These are phyloP conservation scores for Aepyceros melampus DNA, from an alignment of 2,113 vertebrate species.

Conservation along the genomic window DNA sequence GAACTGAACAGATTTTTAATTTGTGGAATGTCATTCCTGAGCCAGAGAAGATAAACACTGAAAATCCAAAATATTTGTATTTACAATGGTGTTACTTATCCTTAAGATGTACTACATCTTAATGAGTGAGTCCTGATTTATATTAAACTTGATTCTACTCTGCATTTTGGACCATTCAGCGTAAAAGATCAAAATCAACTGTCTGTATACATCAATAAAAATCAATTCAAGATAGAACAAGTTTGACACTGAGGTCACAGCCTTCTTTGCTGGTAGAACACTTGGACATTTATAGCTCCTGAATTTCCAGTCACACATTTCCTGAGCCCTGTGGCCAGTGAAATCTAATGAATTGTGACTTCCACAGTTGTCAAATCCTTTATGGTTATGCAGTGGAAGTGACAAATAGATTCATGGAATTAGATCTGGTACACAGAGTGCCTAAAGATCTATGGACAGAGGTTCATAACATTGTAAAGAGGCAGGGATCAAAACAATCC, in stretches of 20 bases:
- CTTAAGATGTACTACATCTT: neutral
- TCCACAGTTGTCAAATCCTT: neutral
- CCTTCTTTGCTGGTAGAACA: neutral
- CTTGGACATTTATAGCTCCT: neutral
- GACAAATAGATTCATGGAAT: neutral
- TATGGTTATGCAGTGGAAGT: neutral
- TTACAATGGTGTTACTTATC: neutral
- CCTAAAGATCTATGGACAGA: neutral
- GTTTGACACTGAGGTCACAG: neutral
- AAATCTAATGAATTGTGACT: neutral
- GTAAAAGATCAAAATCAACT: neutral
- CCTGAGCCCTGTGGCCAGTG: neutral
- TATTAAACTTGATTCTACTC: neutral
- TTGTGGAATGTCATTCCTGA: neutral
- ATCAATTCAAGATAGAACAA: neutral
- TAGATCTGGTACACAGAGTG: neutral
- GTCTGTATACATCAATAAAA: neutral
- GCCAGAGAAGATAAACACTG: neutral
- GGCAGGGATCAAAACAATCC: neutral
- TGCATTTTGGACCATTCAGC: neutral
- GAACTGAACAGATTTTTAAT: neutral
- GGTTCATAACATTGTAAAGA: neutral
- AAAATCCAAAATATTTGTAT: neutral
- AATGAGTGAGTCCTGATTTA: neutral
- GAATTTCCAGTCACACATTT: neutral